Evolutionary conservation across 2,113 vertebrate genomes (phyloP).

Genomic region (Alouatta palliata): DNA sequence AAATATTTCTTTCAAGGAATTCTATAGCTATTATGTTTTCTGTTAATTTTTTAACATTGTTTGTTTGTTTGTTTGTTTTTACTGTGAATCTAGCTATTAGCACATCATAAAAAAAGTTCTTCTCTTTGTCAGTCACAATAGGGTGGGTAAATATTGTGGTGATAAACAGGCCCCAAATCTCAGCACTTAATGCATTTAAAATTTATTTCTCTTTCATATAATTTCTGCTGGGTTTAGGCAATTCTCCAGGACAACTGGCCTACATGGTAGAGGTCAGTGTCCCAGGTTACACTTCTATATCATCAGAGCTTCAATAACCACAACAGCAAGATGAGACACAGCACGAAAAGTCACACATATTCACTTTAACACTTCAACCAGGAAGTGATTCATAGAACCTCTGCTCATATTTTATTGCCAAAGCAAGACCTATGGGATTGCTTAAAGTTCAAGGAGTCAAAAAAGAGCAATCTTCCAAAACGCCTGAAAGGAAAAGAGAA

Average conservation of each 20-base stretch:
- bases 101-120: background rate
- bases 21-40: background rate
- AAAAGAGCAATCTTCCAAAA: background rate
- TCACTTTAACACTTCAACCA: background rate
- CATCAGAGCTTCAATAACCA: background rate
- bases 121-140: background rate
- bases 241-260: background rate
- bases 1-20: background rate
- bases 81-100: background rate
- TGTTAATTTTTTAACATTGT: background rate
- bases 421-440: background rate
- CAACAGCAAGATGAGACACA: background rate
- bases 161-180: background rate
- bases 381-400: background rate
- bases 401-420: background rate
- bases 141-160: background rate
- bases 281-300: background rate
- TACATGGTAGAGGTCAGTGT: background rate
- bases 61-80: background rate
- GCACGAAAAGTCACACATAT: background rate
- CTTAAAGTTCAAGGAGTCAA: background rate
- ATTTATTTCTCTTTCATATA: background rate
- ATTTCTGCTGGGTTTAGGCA: background rate
- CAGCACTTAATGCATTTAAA: background rate
- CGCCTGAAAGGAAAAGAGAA: background rate